Evolutionary conservation across 2,113 vertebrate genomes (phyloP), one percentile per base, ranked within the genome.

Genomic region (Siniperca chuatsi): DNA sequence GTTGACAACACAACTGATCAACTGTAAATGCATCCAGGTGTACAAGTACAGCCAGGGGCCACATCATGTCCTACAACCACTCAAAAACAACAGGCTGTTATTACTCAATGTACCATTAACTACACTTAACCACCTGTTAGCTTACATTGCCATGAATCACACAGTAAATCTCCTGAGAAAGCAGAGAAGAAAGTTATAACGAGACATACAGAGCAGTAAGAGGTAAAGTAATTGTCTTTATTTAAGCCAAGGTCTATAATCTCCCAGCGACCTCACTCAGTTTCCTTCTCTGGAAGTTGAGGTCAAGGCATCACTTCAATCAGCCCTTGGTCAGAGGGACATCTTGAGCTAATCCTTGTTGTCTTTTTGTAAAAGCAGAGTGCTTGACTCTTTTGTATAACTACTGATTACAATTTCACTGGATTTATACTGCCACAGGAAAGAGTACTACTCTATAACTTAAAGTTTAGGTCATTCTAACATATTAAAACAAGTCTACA

Each of bases 211-310:
- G 44, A 54, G 77, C 29, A 33, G 37, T 58, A 70, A 72, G 57
- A 78, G 67, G 65, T 33, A 78, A 65, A 85, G 78, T 78, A 80
- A 91, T 71, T 78, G 80, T 73, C 75, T 84, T 87, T 75, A 87
- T 90, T 86, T 84, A 90, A 87, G 76, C 75, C 54, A 35, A 25
- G 65, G 58, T 58, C 82, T 35, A 6, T 89, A 90, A 93, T 92
- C 92, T 86, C 68, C 40, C n/a, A n/a, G 66, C 61, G 83, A 66
- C 66, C 81, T 76, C 81, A 85, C 46, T 54, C 75, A 69, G 29
- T 29, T 81, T 78, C 37, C 81, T 58, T 42, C 48, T 82, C 58
- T 57, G 79, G 23, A 29, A 46, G 13, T 52, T 35, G 50, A 75
- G 69, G 78, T 73, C n/a, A 46, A 75, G 35, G 33, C 61, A 61